These are phyloP conservation scores for Bergia puertoricense DNA, from an alignment of 92 coral and sea anemone genomes.

Conservation along the genomic window DNA sequence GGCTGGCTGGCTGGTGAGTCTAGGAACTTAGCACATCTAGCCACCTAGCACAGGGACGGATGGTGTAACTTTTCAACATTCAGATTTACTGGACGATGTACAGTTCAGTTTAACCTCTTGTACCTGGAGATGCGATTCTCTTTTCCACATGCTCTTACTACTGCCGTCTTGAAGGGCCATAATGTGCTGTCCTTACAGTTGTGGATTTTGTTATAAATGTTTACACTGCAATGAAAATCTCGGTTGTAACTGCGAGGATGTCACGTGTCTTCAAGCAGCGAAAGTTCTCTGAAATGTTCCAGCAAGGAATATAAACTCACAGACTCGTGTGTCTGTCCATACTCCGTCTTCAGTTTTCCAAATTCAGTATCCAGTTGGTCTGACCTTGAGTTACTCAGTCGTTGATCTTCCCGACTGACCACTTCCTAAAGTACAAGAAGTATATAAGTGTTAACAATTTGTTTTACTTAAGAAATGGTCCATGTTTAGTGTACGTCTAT, in stretches of 20 bases:
- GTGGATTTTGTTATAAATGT: not conserved
- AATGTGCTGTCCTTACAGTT: not conserved
- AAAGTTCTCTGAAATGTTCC: constrained; percentile 79
- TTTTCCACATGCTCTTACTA: not conserved
- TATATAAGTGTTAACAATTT: not conserved
- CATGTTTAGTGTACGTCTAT: too few relatives aligned
- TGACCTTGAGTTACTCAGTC: constrained; percentile 6
- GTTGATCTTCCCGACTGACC: constrained; percentile 62
- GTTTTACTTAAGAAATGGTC: too few relatives aligned
- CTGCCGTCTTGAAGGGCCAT: not conserved
- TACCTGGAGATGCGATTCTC: not conserved
- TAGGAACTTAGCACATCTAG: too few relatives aligned
- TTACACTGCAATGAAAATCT: not conserved
- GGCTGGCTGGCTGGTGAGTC: too few relatives aligned
- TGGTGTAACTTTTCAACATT: too few relatives aligned
- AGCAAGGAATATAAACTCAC: constrained; percentile 75
- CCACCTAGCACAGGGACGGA: too few relatives aligned
- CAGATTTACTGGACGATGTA: too few relatives aligned
- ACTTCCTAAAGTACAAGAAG: constrained; percentile 57
- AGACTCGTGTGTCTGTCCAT: constrained; percentile 79
- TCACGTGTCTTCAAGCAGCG: constrained; percentile 56
- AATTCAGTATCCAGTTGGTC: constrained; percentile 46
- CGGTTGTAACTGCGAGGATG: not conserved
- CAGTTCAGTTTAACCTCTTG: not conserved
- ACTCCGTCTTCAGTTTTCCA: constrained; percentile 46